Percentiles rank a stretch among this genome's conserved stretches.
Evolutionary conservation across 37 sponge, comb jelly and placozoan species (phyloP).

Genomic region (Aplysina aerophoba): DNA sequence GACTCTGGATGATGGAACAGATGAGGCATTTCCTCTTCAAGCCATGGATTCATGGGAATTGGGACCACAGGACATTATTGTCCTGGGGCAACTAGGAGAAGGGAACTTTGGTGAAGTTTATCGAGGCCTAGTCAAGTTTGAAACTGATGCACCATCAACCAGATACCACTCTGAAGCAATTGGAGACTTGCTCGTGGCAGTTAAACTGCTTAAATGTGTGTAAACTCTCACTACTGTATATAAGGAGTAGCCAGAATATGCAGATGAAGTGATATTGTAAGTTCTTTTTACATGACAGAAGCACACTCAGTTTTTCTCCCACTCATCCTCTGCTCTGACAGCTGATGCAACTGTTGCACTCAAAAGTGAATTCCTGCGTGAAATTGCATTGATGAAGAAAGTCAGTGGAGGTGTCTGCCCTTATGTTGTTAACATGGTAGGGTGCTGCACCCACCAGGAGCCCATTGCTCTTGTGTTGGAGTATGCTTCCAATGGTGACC

Average conservation of each 20-base stretch:
- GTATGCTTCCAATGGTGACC: slow-evolving; percentile 26
- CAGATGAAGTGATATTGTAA: too few species aligned
- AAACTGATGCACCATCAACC: background rate
- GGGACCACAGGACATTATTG: slow-evolving; percentile 33
- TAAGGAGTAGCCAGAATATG: too few species aligned
- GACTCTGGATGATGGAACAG: background rate
- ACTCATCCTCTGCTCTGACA: too few species aligned
- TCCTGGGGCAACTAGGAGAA: slow-evolving; percentile 48
- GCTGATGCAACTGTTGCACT: slow-evolving; percentile 22
- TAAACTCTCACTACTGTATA: background rate
- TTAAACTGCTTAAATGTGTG: slow-evolving; percentile 59
- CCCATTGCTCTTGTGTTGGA: slow-evolving; percentile 26
- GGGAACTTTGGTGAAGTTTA: slow-evolving; percentile 68
- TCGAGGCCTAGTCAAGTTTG: slow-evolving; percentile 34
- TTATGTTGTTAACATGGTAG: slow-evolving; percentile 25
- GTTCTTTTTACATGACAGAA: too few species aligned
- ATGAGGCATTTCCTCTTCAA: background rate
- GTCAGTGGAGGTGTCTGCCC: slow-evolving; percentile 9
- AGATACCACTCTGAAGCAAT: background rate
- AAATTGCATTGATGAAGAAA: slow-evolving; percentile 31
- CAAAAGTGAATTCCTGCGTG: slow-evolving; percentile 21
- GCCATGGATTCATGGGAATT: slow-evolving; percentile 68
- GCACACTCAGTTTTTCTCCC: too few species aligned
- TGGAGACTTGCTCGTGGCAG: slow-evolving; percentile 31
- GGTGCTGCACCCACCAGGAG: slow-evolving; percentile 26